phyloP scores from a whole-genome alignment of 2,888 invertebrate species.

The Patella caerulea region DNA sequence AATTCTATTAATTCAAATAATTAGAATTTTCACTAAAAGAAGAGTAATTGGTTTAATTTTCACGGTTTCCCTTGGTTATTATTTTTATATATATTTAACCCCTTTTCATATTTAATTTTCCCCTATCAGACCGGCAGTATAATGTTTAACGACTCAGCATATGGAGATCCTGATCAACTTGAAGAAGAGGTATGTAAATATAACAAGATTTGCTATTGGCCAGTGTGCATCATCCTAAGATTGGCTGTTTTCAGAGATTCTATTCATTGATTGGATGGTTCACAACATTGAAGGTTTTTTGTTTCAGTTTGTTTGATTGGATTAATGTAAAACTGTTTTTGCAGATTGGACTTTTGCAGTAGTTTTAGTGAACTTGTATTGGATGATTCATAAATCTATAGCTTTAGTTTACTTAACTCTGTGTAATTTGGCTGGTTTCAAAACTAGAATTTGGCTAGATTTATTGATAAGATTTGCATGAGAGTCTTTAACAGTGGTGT shows the following conservation, averaged over 20 bases:
- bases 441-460: not conserved
- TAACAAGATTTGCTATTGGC: no score
- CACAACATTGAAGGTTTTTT: not conserved
- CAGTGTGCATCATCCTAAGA: no score
- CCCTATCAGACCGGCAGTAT: slow-evolving; percentile 42
- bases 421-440: not conserved
- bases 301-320: not conserved
- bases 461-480: not conserved
- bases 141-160: slow-evolving; percentile 42
- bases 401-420: slow-evolving; percentile 1
- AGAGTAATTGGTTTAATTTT: no score
- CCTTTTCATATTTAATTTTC: slow-evolving; percentile 16
- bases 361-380: slow-evolving; percentile 3
- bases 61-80: no score
- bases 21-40: no score
- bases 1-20: no score
- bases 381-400: slow-evolving; percentile 9
- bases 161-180: slow-evolving; percentile 37
- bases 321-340: not conserved
- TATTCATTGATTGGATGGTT: no score
- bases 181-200: slow-evolving; percentile 41
- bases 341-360: not conserved
- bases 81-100: no score
- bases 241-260: no score
- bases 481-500: not conserved